phyloP scores from a whole-genome alignment of 2,888 invertebrate species.

The Rotaria socialis region DNA sequence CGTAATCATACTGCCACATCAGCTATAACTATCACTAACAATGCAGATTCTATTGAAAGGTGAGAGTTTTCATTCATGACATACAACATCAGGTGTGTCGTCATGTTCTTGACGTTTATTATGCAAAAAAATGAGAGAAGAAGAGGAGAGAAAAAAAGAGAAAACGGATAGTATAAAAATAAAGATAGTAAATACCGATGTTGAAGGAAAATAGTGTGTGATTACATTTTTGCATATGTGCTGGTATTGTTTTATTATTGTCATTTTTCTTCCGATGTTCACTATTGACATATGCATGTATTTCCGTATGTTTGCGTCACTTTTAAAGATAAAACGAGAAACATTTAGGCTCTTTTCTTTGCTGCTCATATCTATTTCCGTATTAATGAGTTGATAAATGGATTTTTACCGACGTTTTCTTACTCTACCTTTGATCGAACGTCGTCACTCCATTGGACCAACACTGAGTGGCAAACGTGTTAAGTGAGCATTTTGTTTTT shows the following conservation, averaged over 20 bases:
- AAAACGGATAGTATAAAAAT: not conserved
- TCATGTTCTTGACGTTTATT: not conserved
- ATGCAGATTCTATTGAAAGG: not conserved
- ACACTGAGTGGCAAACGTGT: not conserved
- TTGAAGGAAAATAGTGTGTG: not conserved
- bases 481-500: not conserved
- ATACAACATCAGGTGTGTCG: not conserved
- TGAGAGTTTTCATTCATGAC: not conserved
- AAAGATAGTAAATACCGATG: not conserved
- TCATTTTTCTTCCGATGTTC: not conserved
- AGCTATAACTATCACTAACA: not conserved
- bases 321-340: not conserved
- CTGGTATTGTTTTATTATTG: not conserved
- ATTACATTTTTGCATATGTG: not conserved
- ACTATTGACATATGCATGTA: not conserved
- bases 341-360: not conserved
- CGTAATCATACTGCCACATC: not conserved
- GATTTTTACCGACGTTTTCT: conserved; percentile 2
- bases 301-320: not conserved
- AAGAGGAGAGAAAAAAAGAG: not conserved
- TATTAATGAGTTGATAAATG: not conserved
- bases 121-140: not conserved
- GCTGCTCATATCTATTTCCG: not conserved
- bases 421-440: not conserved
- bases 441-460: not conserved